Percentiles rank a stretch among this genome's conserved stretches.
Evolutionary conservation across 2,113 vertebrate species (phyloP).

Genomic region (Ahaetulla prasina): DNA sequence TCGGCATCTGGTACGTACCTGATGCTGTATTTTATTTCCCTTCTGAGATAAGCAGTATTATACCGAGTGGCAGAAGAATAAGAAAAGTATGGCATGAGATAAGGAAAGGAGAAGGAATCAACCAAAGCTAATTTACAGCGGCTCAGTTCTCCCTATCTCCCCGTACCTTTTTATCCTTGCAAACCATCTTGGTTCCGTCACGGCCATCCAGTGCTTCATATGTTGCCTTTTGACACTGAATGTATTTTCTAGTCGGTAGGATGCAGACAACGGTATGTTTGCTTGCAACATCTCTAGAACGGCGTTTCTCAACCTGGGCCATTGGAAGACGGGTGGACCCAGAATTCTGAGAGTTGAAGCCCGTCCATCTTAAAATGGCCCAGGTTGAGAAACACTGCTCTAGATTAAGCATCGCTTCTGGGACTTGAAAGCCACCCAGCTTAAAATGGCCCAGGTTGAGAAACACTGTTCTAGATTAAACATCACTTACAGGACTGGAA

Average conservation of each 20-base stretch:
- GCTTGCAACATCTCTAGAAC: neutral
- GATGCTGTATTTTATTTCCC: neutral
- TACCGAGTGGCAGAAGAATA: neutral
- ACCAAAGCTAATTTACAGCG: neutral
- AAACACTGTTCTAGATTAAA: no score
- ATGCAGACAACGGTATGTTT: neutral
- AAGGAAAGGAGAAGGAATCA: neutral
- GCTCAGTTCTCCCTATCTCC: neutral
- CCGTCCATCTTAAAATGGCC: no score
- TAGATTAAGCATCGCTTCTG: no score
- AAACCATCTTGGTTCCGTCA: neutral
- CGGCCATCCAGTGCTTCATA: neutral
- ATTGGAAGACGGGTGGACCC: no score
- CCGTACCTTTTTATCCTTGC: neutral
- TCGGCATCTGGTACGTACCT: neutral
- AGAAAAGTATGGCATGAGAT: neutral
- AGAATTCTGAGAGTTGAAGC: no score
- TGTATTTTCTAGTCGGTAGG: neutral
- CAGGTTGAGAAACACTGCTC: no score
- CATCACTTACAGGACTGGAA: no score
- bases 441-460: no score
- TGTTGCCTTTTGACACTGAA: neutral
- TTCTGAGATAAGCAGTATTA: neutral
- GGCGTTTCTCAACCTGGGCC: no score
- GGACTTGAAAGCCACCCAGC: no score